Evolutionary conservation across 2,113 vertebrate species (phyloP).

Genomic region (Alaudala cheleensis): DNA sequence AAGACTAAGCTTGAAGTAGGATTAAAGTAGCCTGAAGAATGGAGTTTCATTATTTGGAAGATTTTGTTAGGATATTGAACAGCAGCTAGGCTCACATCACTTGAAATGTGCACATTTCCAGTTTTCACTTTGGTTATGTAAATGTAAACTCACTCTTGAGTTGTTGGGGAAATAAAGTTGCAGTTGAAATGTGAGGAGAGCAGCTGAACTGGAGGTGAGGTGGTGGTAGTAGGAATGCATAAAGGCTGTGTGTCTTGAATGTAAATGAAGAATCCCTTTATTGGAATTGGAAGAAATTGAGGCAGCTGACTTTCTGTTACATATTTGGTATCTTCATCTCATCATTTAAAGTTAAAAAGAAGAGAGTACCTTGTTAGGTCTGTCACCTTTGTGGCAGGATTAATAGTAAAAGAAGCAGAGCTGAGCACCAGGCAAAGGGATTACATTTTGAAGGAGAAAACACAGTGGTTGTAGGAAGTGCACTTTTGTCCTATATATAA

Average conservation of each 20-base stretch:
- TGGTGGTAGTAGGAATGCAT: background rate
- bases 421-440: background rate
- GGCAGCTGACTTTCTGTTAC: background rate
- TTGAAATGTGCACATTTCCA: background rate
- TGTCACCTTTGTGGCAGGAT: background rate
- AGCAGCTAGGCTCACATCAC: background rate
- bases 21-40: background rate
- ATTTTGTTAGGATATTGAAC: background rate
- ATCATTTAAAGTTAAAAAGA: background rate
- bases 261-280: background rate
- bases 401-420: background rate
- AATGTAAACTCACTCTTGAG: background rate
- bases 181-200: background rate
- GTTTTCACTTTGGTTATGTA: constrained; percentile 8
- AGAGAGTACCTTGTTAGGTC: background rate
- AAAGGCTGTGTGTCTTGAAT: background rate
- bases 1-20: background rate
- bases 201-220: constrained; percentile 2
- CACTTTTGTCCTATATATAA: background rate
- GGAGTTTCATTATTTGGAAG: background rate
- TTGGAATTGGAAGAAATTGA: background rate
- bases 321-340: background rate
- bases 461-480: background rate
- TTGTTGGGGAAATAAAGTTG: constrained; percentile 24
- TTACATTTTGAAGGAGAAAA: background rate